Base-by-base conservation (phyloP, 2,888 invertebrate genomes). In the Glaucopsyche alexis region DNA sequence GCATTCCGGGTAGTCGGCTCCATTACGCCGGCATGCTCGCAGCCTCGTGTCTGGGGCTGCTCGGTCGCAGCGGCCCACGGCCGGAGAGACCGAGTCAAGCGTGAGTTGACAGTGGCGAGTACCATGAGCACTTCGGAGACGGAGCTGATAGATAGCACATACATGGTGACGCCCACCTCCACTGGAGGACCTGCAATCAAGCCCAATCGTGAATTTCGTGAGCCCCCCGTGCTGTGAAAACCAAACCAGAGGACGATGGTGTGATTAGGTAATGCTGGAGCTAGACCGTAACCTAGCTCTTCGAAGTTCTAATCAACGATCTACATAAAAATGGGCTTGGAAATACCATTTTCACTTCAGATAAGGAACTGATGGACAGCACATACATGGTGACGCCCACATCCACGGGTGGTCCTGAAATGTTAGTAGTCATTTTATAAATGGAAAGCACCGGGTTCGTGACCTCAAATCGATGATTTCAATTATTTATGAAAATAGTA, bases 71-170 rank as follows among this genome's bases (percentile, higher is more conserved):
- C 87, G 76, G 78, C 77, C 73, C 73, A 65, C 66, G 66, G 77
- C 80, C 79, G 77, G 71, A 75, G 78, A 77, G 79, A 78, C 80
- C 81, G 80, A 81, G 82, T 77, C 80, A 80, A 80, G 80, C 80
- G 80, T 78, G 98, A 98, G 95, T 97, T 97, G 96, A 98, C 98
- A 88, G 85, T 80, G 84, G 85, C 90, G 92, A 91, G 92, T 96
- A 98, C 98, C 98, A 98, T 98, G 95, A 98, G 96, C 94, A 98
- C 98, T 96, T 98, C 98, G 94, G 98, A 98, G 94, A 98, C 97
- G 93, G 98, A 98, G 95, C 98, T 97, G 96, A 98, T 98, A 95
- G 97, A 97, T 94, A 98, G 96, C 94, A 98, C 98, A 95, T 98
- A 98, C 96, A 98, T 98, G 94, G 98, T 98, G 94, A 98, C 97